Percentiles rank a stretch among this genome's conserved stretches.
Evolutionary conservation across 2,113 vertebrate species (phyloP).

Genomic region (Phoenicopterus ruber): DNA sequence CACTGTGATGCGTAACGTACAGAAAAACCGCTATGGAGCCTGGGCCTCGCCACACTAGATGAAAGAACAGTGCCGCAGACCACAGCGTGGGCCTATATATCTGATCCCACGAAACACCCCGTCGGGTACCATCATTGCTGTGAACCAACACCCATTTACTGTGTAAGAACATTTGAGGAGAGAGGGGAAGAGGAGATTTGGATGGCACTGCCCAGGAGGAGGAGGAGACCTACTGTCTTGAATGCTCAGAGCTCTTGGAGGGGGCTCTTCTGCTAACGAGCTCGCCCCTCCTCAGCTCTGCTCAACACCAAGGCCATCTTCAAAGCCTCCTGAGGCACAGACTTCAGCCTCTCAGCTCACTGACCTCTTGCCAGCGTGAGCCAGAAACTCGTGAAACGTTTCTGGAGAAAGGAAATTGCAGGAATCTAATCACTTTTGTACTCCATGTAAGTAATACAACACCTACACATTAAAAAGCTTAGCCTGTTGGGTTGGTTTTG

Average conservation of each 20-base stretch:
- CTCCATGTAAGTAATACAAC: neutral
- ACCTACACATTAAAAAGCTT: neutral
- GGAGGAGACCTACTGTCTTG: neutral
- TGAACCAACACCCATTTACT: neutral
- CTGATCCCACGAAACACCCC: neutral
- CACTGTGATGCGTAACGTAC: rapidly evolving
- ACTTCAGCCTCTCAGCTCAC: neutral
- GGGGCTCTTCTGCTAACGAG: neutral
- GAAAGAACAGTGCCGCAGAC: neutral
- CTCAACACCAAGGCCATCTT: rapidly evolving
- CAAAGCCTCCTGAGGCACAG: neutral
- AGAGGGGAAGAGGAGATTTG: rapidly evolving
- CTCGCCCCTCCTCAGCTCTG: neutral
- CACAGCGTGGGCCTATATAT: rapidly evolving
- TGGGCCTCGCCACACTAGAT: neutral
- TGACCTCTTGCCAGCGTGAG: neutral
- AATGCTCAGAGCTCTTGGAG: neutral
- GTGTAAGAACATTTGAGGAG: rapidly evolving
- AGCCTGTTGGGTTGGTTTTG: neutral
- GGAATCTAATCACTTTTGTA: neutral
- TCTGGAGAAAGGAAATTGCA: neutral
- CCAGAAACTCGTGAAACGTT: neutral
- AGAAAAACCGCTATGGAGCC: neutral
- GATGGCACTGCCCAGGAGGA: neutral
- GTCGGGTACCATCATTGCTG: rapidly evolving